Percentiles rank a stretch among this genome's conserved stretches.
phyloP scores from a whole-genome alignment of 2,888 invertebrate genomes.

The Notodonta ziczac region DNA sequence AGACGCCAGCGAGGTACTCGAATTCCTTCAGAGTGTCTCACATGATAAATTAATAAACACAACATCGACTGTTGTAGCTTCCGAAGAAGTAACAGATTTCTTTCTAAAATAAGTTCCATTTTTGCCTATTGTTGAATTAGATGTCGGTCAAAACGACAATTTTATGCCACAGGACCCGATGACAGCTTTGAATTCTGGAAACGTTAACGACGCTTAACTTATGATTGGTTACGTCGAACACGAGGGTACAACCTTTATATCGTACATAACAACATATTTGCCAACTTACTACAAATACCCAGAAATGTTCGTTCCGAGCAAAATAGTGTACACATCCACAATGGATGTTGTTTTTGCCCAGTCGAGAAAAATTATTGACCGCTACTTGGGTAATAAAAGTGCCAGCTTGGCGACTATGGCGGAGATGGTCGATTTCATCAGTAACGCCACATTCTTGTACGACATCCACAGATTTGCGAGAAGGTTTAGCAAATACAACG shows the following conservation, averaged over 20 bases:
- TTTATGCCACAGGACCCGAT: slow-evolving; percentile 4
- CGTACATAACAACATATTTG: background rate
- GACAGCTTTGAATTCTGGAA: background rate
- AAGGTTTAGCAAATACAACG: slow-evolving; percentile 4
- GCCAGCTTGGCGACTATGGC: slow-evolving; percentile 4
- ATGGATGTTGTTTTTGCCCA: slow-evolving; percentile 8
- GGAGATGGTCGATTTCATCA: slow-evolving; percentile 10
- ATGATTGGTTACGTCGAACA: slow-evolving; percentile 4
- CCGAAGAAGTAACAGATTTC: slow-evolving; percentile 3
- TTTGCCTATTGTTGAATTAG: slow-evolving; percentile 7
- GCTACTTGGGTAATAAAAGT: slow-evolving; percentile 15
- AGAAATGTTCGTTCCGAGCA: slow-evolving; percentile 18
- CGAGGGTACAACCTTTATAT: background rate
- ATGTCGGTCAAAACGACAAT: slow-evolving; percentile 7
- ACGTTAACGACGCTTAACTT: slow-evolving; percentile 4
- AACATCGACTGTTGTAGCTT: background rate
- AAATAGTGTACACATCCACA: slow-evolving; percentile 4
- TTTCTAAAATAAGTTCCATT: slow-evolving; percentile 1
- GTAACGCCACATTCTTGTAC: slow-evolving; percentile 7
- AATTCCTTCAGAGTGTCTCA: slow-evolving; percentile 1
- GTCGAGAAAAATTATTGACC: slow-evolving; percentile 9
- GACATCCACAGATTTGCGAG: slow-evolving; percentile 13
- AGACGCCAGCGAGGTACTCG: background rate
- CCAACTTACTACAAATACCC: slow-evolving; percentile 5
- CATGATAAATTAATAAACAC: slow-evolving; percentile 3